A percentile compares a stretch with the other conserved stretches of the same genome.
These are phyloP conservation scores for Solea solea DNA, from an alignment of 2,113 vertebrate species.

Conservation along the genomic window DNA sequence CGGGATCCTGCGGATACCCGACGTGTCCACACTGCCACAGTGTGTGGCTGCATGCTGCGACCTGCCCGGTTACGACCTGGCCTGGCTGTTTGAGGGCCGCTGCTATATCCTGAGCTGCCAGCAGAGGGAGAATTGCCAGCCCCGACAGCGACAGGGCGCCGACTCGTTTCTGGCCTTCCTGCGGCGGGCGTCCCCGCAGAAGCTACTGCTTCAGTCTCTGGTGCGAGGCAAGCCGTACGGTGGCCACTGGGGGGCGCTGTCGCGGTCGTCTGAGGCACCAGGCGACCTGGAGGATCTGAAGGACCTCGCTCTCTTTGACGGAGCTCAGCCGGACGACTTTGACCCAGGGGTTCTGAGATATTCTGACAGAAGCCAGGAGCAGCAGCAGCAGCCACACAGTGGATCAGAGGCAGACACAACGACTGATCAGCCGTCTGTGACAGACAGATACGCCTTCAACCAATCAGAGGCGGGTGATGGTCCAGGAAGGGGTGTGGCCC, in stretches of 20 bases:
- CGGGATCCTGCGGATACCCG: conserved; percentile 84
- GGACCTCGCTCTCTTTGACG: conserved; percentile 80
- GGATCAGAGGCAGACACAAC: conserved; percentile 45
- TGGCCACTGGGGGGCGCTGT: conserved; percentile 67
- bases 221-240: conserved; percentile 78
- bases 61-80: conserved; percentile 85
- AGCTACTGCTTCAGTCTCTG: conserved; percentile 76
- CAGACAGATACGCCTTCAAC: conserved; percentile 73
- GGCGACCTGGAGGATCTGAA: conserved; percentile 80
- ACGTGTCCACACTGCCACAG: conserved; percentile 75
- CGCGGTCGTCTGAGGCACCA: conserved; percentile 63
- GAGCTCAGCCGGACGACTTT: conserved; percentile 66
- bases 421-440: conserved; percentile 66
- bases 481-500: conserved; percentile 26
- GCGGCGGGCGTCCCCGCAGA: conserved; percentile 76
- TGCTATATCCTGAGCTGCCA: conserved; percentile 91
- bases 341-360: conserved; percentile 69
- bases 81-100: conserved; percentile 88
- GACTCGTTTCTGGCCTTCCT: conserved; percentile 87
- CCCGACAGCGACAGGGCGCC: conserved; percentile 79
- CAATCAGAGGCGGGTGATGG: conserved; percentile 66
- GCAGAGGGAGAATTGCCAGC: conserved; percentile 82
- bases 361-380: conserved; percentile 74
- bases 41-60: conserved; percentile 87
- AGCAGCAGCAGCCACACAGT: conserved; percentile 50